A percentile compares a stretch with the other conserved stretches of the same genome.
Evolutionary conservation across 2,888 invertebrate genomes (phyloP).

Genomic region (Sphaerophoria taeniata): DNA sequence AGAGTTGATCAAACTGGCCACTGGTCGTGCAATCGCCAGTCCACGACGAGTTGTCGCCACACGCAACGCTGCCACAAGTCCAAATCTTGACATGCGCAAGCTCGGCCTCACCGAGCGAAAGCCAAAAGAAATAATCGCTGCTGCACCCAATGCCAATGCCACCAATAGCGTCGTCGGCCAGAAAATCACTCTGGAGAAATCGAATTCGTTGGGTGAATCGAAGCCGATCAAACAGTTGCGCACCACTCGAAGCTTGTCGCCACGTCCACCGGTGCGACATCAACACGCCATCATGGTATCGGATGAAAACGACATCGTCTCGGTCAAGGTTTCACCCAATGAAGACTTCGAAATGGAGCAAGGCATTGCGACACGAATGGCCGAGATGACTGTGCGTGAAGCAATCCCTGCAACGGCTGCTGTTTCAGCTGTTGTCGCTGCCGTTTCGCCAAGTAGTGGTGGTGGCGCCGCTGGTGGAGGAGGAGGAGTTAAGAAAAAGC

Average conservation of each 20-base stretch:
- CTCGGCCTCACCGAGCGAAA: conserved; percentile 76
- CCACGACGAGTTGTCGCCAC: conserved; percentile 77
- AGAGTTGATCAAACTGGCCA: conserved; percentile 53
- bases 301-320: conserved; percentile 77
- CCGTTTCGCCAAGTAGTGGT: background rate
- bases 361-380: conserved; percentile 40
- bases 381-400: conserved; percentile 38
- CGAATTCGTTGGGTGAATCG: conserved; percentile 78
- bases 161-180: conserved; percentile 84
- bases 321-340: conserved; percentile 77
- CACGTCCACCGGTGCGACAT: conserved; percentile 78
- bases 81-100: conserved; percentile 81
- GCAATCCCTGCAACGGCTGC: no score
- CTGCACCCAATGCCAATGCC: conserved; percentile 83
- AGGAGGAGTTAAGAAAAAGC: conserved; percentile 64
- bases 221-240: conserved; percentile 77
- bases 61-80: conserved; percentile 83
- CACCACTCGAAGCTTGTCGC: conserved; percentile 78
- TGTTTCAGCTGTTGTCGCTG: no score
- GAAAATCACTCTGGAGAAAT: conserved; percentile 76
- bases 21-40: conserved; percentile 68
- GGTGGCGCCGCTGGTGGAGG: conserved; percentile 5
- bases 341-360: conserved; percentile 76
- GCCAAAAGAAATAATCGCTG: conserved; percentile 85
- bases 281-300: conserved; percentile 78